Base-by-base conservation (phyloP, 2,888 invertebrate genomes). In the Coleophora deauratella region DNA sequence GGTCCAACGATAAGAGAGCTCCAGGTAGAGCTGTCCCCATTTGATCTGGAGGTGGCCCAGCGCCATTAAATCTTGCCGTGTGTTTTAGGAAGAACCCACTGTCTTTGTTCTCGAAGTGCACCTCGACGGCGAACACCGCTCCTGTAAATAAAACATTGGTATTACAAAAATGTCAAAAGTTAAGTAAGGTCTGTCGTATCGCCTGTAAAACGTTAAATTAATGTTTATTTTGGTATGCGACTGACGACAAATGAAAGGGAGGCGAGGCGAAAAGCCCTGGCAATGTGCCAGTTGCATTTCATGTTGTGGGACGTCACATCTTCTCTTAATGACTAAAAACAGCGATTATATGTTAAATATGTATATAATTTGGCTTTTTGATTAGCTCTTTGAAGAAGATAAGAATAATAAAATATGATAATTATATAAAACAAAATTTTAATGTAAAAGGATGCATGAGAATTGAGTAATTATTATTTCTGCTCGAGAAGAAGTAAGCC, bases 1-100 rank as follows among this genome's bases (percentile, higher is more conserved):
- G 91, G 79, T 96, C 95, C 49, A 93, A 89, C 40, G 94, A 94
- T 39, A 96, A 84, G 30, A 94, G 87, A 9, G 93, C 90, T 40
- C 92, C 92, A 21, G 90, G 87, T 14, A 88, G 62, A 49, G 81
- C 78, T 34, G 81, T 76, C 32, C 81, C 81, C 72, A 79, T 69
- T 7, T 81, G 77, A 54, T 84, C 79, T 31, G 76, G 78, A 11
- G 77, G 80, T 27, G 85, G 80, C 1, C 87, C 85, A 4, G 84
- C 73, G 27, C 87, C 90, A 57, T 90, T 91, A 79, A 92, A 93
- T 64, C 93, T 86, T 10, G 92, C 90, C 47, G 91, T 90, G 71
- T 95, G 95, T 74, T 94, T 94, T 61, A 96, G 82, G 76, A 96
- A 96, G 86, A 95, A 96, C 37, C 95, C 95, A 56, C 95, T 95